A percentile compares a stretch with the other conserved stretches of the same genome.
Conservation (phyloP, 2,797 vertebrate species). For the Acestrorhynchus altus region DNA sequence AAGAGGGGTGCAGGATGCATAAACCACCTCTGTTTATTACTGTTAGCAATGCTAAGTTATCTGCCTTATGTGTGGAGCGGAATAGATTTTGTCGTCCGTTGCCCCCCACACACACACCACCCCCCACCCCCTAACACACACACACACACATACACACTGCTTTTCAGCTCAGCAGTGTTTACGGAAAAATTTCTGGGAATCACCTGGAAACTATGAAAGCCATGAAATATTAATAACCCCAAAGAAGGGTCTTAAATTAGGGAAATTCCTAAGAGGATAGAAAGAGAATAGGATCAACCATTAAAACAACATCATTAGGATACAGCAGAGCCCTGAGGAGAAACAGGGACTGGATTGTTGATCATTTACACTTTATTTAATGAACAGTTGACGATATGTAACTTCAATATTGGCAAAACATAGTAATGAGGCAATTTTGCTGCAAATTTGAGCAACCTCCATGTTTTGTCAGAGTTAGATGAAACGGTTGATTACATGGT, state of each 20-base stretch:
- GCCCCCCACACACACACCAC: background rate
- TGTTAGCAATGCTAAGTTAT: constrained; percentile 16
- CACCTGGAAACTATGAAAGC: constrained; percentile 58
- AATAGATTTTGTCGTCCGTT: constrained; percentile 7
- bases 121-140: background rate
- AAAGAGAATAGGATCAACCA: constrained; percentile 61
- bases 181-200: constrained; percentile 31
- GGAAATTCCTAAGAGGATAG: constrained; percentile 56
- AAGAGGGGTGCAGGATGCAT: background rate
- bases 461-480: constrained; percentile 57
- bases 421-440: constrained; percentile 65
- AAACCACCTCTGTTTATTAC: constrained; percentile 7
- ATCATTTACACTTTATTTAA: constrained; percentile 66
- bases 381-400: constrained; percentile 63
- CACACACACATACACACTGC: background rate
- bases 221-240: constrained; percentile 65
- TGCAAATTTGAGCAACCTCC: constrained; percentile 60
- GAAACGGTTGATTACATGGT: constrained; percentile 54
- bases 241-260: constrained; percentile 63
- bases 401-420: constrained; percentile 68
- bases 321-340: constrained; percentile 62
- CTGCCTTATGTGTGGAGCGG: background rate
- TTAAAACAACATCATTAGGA: constrained; percentile 69
- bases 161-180: constrained; percentile 9
- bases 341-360: constrained; percentile 59